phyloP scores from a whole-genome alignment of 2,113 vertebrate species.

The Ovibos moschatus region DNA sequence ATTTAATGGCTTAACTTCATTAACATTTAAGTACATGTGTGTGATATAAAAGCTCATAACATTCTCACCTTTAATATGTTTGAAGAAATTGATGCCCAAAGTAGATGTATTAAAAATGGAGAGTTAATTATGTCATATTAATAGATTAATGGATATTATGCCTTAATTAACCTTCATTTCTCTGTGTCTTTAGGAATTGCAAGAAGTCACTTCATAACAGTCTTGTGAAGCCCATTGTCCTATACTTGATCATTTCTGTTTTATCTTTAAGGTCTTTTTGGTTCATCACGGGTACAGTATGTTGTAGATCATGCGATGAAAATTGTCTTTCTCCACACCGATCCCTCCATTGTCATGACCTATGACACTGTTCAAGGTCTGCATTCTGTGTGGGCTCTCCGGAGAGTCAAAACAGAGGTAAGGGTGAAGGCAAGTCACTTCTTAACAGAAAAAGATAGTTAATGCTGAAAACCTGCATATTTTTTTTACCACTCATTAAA shows the following conservation, averaged over 20 bases:
- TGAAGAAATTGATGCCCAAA: not conserved
- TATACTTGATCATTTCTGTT: not conserved
- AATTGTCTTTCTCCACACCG: constrained; percentile 89
- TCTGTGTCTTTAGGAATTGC: not conserved
- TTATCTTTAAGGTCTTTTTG: constrained; percentile 83
- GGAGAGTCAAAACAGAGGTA: constrained; percentile 93
- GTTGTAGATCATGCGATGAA: constrained; percentile 89
- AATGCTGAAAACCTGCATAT: not conserved
- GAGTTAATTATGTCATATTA: not conserved
- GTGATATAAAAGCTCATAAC: not conserved
- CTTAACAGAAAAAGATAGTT: not conserved
- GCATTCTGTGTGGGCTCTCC: constrained; percentile 92
- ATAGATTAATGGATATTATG: not conserved
- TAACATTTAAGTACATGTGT: not conserved
- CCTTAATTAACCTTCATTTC: not conserved
- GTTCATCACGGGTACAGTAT: constrained; percentile 90
- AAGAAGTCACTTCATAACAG: not conserved
- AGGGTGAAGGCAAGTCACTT: not conserved
- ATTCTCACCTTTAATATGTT: not conserved
- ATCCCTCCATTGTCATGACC: constrained; percentile 94
- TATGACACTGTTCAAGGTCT: constrained; percentile 91
- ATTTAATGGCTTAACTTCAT: not conserved
- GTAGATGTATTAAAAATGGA: constrained; percentile 27
- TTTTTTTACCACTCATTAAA: not conserved
- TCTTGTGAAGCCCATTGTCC: not conserved